Conservation (phyloP, 2,797 vertebrate genomes). For the Acropternis orthonyx region DNA sequence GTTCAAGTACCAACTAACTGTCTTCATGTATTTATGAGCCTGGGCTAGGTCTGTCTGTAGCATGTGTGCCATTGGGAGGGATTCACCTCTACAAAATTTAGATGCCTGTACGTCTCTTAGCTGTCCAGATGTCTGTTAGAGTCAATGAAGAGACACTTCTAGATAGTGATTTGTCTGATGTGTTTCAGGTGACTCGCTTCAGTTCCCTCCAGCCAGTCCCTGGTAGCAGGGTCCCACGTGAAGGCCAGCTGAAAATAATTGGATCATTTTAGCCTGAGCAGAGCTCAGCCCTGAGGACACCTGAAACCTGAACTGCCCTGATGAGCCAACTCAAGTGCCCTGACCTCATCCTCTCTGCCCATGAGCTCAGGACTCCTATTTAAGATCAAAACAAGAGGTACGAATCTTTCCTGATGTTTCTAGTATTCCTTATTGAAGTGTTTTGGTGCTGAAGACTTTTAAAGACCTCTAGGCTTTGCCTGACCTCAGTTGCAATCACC, state of each 20-base stretch:
- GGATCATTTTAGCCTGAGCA: neutral
- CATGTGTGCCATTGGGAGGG: accelerated
- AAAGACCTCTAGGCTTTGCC: accelerated
- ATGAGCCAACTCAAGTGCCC: neutral
- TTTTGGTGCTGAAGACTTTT: neutral
- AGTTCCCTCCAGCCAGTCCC: neutral
- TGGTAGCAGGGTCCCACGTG: neutral
- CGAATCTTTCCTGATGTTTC: accelerated
- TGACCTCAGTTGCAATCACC: neutral
- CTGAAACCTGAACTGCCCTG: neutral
- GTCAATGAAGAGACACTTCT: neutral
- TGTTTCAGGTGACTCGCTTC: neutral
- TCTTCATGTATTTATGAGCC: neutral
- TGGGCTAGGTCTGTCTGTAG: neutral
- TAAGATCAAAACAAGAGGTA: accelerated
- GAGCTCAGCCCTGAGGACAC: neutral
- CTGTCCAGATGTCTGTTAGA: neutral
- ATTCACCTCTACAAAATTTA: neutral
- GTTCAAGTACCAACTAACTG: neutral
- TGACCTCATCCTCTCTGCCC: accelerated
- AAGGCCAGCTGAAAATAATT: neutral
- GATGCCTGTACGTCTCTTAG: neutral
- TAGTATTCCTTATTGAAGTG: neutral
- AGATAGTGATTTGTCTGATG: neutral
- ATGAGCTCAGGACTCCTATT: accelerated